Evolutionary conservation across 2,113 vertebrate species (phyloP), one percentile per base, ranked within the genome.

Genomic region (Microcebus tavaratra): DNA sequence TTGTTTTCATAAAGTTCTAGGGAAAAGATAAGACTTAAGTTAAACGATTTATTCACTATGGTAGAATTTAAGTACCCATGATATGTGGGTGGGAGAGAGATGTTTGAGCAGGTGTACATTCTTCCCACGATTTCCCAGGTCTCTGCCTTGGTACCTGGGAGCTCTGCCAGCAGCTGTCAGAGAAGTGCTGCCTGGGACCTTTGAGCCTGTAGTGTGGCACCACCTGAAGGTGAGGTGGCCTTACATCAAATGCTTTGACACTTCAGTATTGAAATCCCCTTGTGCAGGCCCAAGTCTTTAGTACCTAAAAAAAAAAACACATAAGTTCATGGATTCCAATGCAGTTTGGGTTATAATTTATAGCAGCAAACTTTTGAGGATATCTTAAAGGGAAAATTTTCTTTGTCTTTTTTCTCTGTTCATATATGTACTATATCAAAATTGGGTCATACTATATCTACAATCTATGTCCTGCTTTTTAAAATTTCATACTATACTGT

Each of bases 391-490:
- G 87, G 23, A 82, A 73, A 92, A 83, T 59, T 88, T 59, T 65
- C 27, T 78, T 96, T 97, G 50, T 27, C 50, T 72, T 95, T 79
- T 82, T 50, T 39, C 3, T 45, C 55, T 81, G 6, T 48, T 80
- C 55, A 17, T 84, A 20, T 84, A 42, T n/a, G 20, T 68, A 81
- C 88, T 75, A 48, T 36, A 79, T 89, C 20, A 87, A 92, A 96
- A 57, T 45, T 50, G 42, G 5, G 6, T 79, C 11, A 75, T 31
- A 29, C 8, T 83, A n/a, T 72, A 73, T 65, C 21, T 13, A 17
- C 14, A 63, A 27, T 34, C 79, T 79, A 57, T 75, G 48, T 13
- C 6, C 57, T 90, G 2, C 6, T 34, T 88, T 79, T 90, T 9
- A 25, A 59, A 50, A 8, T 34, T 85, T 73, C 61, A 85, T 27